A percentile compares a stretch with the other conserved stretches of the same genome.
Conservation (phyloP, 2,113 vertebrate genomes). For the Crocuta crocuta region DNA sequence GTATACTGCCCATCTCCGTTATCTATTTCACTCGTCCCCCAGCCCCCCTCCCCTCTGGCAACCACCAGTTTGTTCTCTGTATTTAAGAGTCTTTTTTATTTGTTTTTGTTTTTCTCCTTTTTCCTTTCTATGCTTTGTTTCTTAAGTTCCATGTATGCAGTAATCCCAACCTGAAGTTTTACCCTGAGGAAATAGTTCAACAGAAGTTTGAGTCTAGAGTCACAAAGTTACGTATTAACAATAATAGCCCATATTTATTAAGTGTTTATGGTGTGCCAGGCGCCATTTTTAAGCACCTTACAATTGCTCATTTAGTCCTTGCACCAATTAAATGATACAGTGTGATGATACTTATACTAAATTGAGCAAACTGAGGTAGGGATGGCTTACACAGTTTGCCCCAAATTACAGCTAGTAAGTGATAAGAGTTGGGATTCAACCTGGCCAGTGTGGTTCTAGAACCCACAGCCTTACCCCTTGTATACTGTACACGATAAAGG, state of each 20-base stretch:
- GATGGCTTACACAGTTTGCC: slow-evolving; percentile 32
- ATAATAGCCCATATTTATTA: slow-evolving; percentile 29
- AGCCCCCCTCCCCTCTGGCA: neutral
- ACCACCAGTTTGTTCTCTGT: neutral
- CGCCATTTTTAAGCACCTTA: slow-evolving; percentile 33
- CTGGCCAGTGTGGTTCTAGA: neutral
- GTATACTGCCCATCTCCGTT: neutral
- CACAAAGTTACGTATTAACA: slow-evolving; percentile 41
- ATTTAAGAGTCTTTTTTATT: neutral
- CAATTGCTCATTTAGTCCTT: slow-evolving; percentile 42
- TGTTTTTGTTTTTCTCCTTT: neutral
- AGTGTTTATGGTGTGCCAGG: neutral
- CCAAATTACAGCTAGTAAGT: slow-evolving; percentile 29
- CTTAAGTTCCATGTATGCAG: neutral
- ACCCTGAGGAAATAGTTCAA: slow-evolving; percentile 58
- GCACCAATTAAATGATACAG: neutral
- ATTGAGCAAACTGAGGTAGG: slow-evolving; percentile 45
- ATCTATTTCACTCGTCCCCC: neutral
- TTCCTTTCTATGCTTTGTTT: neutral
- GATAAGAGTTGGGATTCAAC: neutral
- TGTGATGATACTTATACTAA: neutral
- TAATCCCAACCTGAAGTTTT: slow-evolving; percentile 37
- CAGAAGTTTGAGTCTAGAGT: slow-evolving; percentile 49
- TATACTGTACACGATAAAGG: neutral
- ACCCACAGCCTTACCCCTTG: neutral